phyloP scores from a whole-genome alignment of 1,140 invertebrate genomes.

The Dysdera silvatica region DNA sequence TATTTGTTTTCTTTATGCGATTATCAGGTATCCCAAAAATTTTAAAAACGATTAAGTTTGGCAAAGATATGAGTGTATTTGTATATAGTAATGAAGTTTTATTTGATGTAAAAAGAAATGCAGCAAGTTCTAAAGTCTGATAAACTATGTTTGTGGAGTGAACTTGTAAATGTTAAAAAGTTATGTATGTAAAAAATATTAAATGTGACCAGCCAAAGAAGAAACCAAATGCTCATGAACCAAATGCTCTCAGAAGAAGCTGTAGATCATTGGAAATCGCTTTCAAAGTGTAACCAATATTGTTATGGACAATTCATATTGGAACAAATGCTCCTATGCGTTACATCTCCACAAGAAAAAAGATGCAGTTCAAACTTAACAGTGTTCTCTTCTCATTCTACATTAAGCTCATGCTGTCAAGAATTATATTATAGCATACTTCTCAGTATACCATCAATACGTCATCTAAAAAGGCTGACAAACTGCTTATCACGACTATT shows the following conservation, averaged over 20 bases:
- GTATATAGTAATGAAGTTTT: too few relatives aligned
- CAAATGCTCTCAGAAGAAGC: not conserved
- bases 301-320: not conserved
- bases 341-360: not conserved
- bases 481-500: not conserved
- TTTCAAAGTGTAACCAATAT: not conserved
- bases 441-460: not conserved
- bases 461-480: not conserved
- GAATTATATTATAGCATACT: not conserved
- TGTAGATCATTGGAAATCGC: not conserved
- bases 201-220: not conserved
- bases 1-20: too few relatives aligned
- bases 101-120: too few relatives aligned
- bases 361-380: not conserved
- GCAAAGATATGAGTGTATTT: too few relatives aligned
- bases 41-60: too few relatives aligned
- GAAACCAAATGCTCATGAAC: too few relatives aligned
- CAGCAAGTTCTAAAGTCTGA: too few relatives aligned
- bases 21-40: too few relatives aligned
- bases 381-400: not conserved
- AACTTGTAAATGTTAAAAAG: not conserved
- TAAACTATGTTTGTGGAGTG: not conserved
- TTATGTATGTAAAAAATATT: not conserved
- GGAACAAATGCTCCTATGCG: not conserved
- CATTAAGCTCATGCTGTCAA: not conserved